phyloP scores from a whole-genome alignment of 2,888 invertebrate genomes.

The Leptopterna dolabrata region DNA sequence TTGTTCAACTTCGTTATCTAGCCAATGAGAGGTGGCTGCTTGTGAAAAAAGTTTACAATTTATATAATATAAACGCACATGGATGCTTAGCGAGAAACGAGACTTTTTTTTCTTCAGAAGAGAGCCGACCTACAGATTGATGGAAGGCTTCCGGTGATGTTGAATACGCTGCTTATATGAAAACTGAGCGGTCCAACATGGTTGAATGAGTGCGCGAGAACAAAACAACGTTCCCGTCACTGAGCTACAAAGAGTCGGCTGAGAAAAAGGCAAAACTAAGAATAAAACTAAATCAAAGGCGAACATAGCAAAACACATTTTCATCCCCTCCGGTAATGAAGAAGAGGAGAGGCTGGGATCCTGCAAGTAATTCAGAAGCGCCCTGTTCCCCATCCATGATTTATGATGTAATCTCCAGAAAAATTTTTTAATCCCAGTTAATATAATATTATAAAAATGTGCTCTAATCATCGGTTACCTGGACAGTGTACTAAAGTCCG shows the following conservation, averaged over 20 bases:
- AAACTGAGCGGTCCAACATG: too few relatives aligned
- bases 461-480: constrained; percentile 29
- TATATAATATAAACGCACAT: not conserved
- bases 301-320: too few relatives aligned
- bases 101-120: too few relatives aligned
- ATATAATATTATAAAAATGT: constrained; percentile 9
- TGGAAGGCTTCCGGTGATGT: not conserved
- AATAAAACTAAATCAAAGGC: too few relatives aligned
- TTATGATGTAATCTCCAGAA: constrained; percentile 34
- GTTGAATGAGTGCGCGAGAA: too few relatives aligned
- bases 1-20: not conserved
- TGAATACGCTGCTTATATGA: too few relatives aligned
- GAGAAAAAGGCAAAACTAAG: too few relatives aligned
- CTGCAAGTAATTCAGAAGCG: constrained; percentile 10
- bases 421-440: not conserved
- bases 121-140: too few relatives aligned
- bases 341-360: not conserved
- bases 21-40: not conserved
- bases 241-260: too few relatives aligned
- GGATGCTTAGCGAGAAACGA: not conserved
- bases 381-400: not conserved
- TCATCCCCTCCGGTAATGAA: too few relatives aligned
- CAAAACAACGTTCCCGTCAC: too few relatives aligned
- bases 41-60: not conserved
- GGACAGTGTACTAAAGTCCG: constrained; percentile 41